A percentile compares a stretch with the other conserved stretches of the same genome.
These are phyloP conservation scores for Corythaeola cristata DNA, from an alignment of 2,113 vertebrate genomes.

Conservation along the genomic window DNA sequence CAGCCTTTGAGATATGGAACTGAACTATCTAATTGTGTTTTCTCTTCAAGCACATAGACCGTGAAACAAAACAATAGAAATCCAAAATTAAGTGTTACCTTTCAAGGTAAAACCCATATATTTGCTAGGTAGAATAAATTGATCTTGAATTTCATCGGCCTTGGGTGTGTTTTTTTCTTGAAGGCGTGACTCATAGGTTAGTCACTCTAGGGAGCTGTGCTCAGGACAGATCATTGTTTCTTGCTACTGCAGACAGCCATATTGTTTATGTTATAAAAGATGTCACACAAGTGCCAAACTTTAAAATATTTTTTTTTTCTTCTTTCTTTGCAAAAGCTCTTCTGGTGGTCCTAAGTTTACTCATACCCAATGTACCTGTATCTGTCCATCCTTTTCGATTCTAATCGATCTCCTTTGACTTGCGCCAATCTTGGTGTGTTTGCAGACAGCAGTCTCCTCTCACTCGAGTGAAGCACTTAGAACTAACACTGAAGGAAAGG, in stretches of 20 bases:
- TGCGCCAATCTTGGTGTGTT: accelerated
- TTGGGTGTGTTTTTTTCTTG: background rate
- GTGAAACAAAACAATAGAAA: background rate
- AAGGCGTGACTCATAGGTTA: background rate
- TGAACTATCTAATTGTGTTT: background rate
- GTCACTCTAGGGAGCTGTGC: background rate
- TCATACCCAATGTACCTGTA: background rate
- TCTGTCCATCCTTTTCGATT: background rate
- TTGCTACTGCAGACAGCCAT: background rate
- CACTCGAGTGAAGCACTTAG: background rate
- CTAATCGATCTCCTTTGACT: background rate
- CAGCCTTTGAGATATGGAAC: background rate
- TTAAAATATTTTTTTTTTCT: background rate
- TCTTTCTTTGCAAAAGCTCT: background rate
- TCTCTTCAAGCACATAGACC: background rate
- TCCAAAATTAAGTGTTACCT: background rate
- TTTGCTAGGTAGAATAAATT: background rate
- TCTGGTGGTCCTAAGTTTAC: background rate
- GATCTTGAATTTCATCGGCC: background rate
- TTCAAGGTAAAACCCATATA: background rate
- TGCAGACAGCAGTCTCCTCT: background rate
- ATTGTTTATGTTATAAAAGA: background rate
- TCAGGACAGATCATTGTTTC: background rate
- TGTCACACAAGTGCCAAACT: background rate
- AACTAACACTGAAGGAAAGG: background rate